A percentile compares a stretch with the other conserved stretches of the same genome.
Conservation (phyloP, 2,888 invertebrate genomes). For the Parelbella ahira region DNA sequence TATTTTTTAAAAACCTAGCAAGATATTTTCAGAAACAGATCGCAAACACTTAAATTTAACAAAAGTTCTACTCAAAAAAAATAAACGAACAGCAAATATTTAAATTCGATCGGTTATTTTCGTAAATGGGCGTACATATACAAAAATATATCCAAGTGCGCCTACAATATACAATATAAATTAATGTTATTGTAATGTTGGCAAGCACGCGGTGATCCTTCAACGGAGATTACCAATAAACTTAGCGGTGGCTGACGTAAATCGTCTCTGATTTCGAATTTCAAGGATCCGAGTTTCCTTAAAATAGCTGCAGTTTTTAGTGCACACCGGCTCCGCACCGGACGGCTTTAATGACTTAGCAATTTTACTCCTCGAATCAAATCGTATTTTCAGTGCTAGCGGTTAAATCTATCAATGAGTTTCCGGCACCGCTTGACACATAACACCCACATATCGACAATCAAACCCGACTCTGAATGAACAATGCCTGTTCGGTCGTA, state of each 20-base stretch:
- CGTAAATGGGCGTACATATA: no score
- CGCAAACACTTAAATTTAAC: no score
- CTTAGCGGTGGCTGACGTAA: slow-evolving; percentile 38
- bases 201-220: slow-evolving; percentile 17
- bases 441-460: slow-evolving; percentile 62
- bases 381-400: slow-evolving; percentile 62
- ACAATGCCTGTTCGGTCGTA: slow-evolving; percentile 71
- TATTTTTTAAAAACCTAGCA: no score
- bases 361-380: slow-evolving; percentile 74
- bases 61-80: no score
- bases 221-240: slow-evolving; percentile 24
- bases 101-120: no score
- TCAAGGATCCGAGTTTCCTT: slow-evolving; percentile 52
- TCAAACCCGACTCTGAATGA: slow-evolving; percentile 71
- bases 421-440: slow-evolving; percentile 78
- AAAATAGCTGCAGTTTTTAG: slow-evolving; percentile 69
- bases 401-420: slow-evolving; percentile 80
- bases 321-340: slow-evolving; percentile 54
- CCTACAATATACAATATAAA: slow-evolving; percentile 10
- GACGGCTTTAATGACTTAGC: slow-evolving; percentile 76
- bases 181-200: slow-evolving; percentile 19
- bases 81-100: no score
- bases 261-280: slow-evolving; percentile 40
- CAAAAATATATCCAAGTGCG: slow-evolving; percentile 3
- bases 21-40: no score